Percentiles rank a stretch among this genome's conserved stretches.
phyloP scores from a whole-genome alignment of 2,888 invertebrate genomes.

The Lydus trimaculatus region DNA sequence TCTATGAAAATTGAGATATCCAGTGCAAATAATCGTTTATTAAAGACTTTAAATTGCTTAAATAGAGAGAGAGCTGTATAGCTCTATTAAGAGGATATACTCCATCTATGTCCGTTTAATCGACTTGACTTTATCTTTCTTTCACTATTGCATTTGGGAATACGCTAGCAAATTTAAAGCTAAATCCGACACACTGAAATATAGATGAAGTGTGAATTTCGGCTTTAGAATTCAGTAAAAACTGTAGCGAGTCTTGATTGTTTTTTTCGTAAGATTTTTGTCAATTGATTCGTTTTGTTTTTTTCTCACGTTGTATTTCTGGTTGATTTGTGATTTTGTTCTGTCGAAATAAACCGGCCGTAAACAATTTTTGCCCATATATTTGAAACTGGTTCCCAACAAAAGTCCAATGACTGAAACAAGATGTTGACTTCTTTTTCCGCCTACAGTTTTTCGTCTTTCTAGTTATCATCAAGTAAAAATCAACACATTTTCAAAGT shows the following conservation, averaged over 20 bases:
- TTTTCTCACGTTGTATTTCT: neutral
- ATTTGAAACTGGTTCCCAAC: neutral
- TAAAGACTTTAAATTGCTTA: no score
- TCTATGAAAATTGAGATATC: neutral
- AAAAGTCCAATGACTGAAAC: conserved; percentile 8
- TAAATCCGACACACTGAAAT: no score
- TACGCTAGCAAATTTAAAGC: no score
- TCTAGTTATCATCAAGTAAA: neutral
- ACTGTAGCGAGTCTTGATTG: neutral
- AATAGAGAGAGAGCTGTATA: no score
- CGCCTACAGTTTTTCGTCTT: neutral
- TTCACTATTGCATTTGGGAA: no score
- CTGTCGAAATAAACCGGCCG: conserved; percentile 3
- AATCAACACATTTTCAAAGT: neutral
- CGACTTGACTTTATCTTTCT: no score
- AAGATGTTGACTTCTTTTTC: neutral
- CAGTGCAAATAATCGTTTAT: neutral
- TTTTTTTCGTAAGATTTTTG: neutral
- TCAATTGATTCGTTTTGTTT: neutral
- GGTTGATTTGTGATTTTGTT: conserved; percentile 3
- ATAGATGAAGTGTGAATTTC: no score
- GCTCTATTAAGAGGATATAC: no score
- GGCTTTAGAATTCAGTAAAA: no score
- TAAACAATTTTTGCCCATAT: neutral
- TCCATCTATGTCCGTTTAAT: no score